phyloP scores from a whole-genome alignment of 2,888 invertebrate species.

The Serripes groenlandicus region DNA sequence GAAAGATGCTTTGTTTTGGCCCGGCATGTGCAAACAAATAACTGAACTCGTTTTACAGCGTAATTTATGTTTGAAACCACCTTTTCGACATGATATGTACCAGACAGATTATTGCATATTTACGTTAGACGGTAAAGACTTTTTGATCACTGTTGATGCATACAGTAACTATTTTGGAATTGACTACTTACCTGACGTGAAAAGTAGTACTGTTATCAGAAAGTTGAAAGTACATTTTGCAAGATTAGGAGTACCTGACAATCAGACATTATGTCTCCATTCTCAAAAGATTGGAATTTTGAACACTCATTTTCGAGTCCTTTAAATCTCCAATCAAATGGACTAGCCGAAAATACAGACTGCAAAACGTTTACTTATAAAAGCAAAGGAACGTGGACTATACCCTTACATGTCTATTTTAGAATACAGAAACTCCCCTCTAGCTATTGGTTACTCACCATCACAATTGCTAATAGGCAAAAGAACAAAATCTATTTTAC shows the following conservation, averaged over 20 bases:
- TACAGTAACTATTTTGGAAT: conserved; percentile 62
- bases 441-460: conserved; percentile 41
- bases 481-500: conserved; percentile 33
- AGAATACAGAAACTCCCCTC: conserved; percentile 55
- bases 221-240: conserved; percentile 51
- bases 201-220: conserved; percentile 44
- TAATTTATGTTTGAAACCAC: conserved; percentile 54
- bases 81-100: conserved; percentile 48
- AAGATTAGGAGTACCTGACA: conserved; percentile 39
- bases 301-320: conserved; percentile 54
- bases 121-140: conserved; percentile 45
- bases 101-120: conserved; percentile 67
- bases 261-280: conserved; percentile 18
- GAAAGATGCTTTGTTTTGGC: conserved; percentile 64
- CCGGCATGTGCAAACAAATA: conserved; percentile 52
- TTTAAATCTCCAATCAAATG: conserved; percentile 61
- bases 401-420: conserved; percentile 48
- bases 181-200: conserved; percentile 52
- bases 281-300: conserved; percentile 58
- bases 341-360: conserved; percentile 66
- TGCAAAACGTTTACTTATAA: conserved; percentile 60
- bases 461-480: conserved; percentile 45
- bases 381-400: conserved; percentile 38
- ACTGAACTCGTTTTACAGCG: conserved; percentile 41
- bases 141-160: conserved; percentile 67